phyloP scores from a whole-genome alignment of 1,140 invertebrate species.

The Leptinotarsa defecta region DNA sequence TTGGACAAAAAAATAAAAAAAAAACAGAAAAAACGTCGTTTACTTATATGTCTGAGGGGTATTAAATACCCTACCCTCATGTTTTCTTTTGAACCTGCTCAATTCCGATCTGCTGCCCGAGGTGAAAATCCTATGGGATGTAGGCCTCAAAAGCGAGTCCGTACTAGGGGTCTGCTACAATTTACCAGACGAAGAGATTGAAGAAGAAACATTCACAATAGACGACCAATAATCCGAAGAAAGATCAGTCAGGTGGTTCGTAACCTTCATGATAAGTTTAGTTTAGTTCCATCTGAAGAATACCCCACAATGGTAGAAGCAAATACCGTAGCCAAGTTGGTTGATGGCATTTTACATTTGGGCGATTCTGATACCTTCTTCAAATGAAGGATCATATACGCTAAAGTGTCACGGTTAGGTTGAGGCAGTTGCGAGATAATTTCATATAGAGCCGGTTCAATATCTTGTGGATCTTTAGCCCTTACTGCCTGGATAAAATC shows the following conservation, averaged over 20 bases:
- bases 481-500: constrained; percentile 76
- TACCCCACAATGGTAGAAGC: constrained; percentile 85
- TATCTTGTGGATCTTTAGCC: constrained; percentile 56
- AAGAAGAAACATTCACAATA: constrained; percentile 60
- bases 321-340: constrained; percentile 81
- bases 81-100: constrained; percentile 15
- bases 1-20: too few relatives aligned
- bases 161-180: constrained; percentile 62
- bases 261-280: constrained; percentile 56
- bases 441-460: constrained; percentile 62
- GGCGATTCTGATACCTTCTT: constrained; percentile 73
- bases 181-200: constrained; percentile 52
- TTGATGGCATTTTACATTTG: constrained; percentile 78
- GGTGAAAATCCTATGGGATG: constrained; percentile 27
- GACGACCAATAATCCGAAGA: constrained; percentile 70
- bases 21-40: too few relatives aligned
- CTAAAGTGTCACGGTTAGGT: constrained; percentile 86
- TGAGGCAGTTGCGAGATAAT: constrained; percentile 76
- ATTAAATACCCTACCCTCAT: constrained; percentile 15
- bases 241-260: constrained; percentile 69
- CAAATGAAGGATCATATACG: constrained; percentile 83
- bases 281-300: constrained; percentile 70
- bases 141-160: constrained; percentile 57
- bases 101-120: constrained; percentile 13
- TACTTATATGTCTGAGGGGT: constrained; percentile 17